Evolutionary conservation across 1,140 invertebrate genomes (phyloP).

Genomic region (Chrysopa pallens): DNA sequence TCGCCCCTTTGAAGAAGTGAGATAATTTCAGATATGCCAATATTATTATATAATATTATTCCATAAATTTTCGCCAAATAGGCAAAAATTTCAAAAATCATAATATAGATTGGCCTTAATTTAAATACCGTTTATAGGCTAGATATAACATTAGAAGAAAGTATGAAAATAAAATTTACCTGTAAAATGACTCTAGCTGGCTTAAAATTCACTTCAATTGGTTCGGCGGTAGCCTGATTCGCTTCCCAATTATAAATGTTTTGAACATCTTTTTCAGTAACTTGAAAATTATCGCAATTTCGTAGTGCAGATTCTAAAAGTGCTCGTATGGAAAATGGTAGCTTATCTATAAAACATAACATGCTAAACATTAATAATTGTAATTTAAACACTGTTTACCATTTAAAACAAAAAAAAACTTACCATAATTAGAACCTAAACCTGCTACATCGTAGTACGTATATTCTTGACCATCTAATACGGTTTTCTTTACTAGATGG

Average conservation of each 20-base stretch:
- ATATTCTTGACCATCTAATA: slow-evolving; percentile 41
- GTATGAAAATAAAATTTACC: slow-evolving; percentile 25
- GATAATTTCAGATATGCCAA: too few relatives aligned
- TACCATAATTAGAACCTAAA: slow-evolving; percentile 62
- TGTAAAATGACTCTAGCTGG: slow-evolving; percentile 91
- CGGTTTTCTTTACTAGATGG: slow-evolving; percentile 43
- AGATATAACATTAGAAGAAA: neutral
- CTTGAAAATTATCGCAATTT: slow-evolving; percentile 92
- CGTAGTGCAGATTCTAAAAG: slow-evolving; percentile 88
- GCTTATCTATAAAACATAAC: slow-evolving; percentile 35
- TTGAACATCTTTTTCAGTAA: slow-evolving; percentile 68
- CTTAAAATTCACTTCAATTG: slow-evolving; percentile 90
- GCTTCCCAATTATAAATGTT: slow-evolving; percentile 84
- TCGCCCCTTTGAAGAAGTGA: too few relatives aligned
- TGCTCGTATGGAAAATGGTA: slow-evolving; percentile 90
- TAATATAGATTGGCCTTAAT: too few relatives aligned
- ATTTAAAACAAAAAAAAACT: slow-evolving; percentile 16
- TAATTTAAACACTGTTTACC: too few relatives aligned
- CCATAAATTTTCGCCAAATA: too few relatives aligned
- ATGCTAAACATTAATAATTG: neutral
- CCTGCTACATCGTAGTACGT: slow-evolving; percentile 57
- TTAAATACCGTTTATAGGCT: too few relatives aligned
- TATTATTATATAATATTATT: neutral
- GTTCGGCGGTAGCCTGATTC: slow-evolving; percentile 44
- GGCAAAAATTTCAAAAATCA: too few relatives aligned